These are phyloP conservation scores for Podargus strigoides DNA, from an alignment of 2,797 vertebrate genomes.

Conservation along the genomic window DNA sequence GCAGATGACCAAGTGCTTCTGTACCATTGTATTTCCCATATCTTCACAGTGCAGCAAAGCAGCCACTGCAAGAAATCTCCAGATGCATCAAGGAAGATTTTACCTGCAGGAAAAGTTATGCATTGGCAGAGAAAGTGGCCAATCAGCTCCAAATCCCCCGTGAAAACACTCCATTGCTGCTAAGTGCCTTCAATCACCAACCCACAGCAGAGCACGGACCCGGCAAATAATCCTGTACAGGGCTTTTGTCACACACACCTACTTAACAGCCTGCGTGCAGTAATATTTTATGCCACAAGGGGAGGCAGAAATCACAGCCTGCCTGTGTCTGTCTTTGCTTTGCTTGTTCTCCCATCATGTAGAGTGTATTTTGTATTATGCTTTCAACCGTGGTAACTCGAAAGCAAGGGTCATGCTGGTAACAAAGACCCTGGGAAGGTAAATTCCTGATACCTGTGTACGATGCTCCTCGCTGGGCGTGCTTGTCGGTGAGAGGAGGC, in stretches of 20 bases:
- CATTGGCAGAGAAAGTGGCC: not conserved
- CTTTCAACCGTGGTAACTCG: fast-evolving
- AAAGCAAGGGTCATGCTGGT: not conserved
- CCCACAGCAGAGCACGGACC: not conserved
- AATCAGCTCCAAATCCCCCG: not conserved
- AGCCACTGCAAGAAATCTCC: not conserved
- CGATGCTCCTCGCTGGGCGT: not conserved
- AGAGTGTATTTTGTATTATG: not conserved
- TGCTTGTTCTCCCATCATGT: not conserved
- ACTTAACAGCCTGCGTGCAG: not conserved
- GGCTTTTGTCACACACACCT: not conserved
- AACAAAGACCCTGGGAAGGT: not conserved
- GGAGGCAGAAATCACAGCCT: not conserved
- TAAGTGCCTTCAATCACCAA: not conserved
- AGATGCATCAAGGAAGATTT: not conserved
- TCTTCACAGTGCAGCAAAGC: fast-evolving
- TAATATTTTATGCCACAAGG: not conserved
- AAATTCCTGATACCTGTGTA: not conserved
- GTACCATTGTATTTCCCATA: not conserved
- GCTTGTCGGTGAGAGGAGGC: fast-evolving
- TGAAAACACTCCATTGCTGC: not conserved
- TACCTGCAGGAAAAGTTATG: not conserved
- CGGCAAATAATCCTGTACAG: not conserved
- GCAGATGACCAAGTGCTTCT: not conserved
- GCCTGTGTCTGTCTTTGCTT: not conserved